Conservation (phyloP, 2,113 vertebrate genomes). For the Phrynosoma platyrhinos region DNA sequence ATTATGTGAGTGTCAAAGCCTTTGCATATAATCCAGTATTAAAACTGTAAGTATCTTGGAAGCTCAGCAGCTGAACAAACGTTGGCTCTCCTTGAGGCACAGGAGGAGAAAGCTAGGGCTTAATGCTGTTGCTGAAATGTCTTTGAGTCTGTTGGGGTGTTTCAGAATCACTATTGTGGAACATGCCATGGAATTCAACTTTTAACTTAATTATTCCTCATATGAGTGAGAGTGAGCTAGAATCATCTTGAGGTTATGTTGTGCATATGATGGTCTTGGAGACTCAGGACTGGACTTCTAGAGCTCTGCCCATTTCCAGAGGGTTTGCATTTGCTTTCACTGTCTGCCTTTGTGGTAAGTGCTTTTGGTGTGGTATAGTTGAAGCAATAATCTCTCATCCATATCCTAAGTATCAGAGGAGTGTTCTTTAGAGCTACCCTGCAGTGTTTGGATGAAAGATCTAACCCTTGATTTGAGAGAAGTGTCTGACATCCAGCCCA, state of each 20-base stretch:
- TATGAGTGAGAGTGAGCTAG: too few species aligned
- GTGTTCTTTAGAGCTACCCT: too few species aligned
- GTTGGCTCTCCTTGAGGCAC: not conserved
- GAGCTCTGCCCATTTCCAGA: too few species aligned
- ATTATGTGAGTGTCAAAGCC: not conserved
- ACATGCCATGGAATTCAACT: not conserved
- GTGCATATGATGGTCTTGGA: not conserved
- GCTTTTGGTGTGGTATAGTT: too few species aligned
- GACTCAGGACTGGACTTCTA: not conserved
- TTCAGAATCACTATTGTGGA: not conserved
- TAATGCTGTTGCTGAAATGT: not conserved
- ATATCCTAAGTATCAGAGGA: too few species aligned
- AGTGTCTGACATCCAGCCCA: too few species aligned
- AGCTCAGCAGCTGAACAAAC: not conserved
- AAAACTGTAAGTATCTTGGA: not conserved
- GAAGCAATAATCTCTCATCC: too few species aligned
- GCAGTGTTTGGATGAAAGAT: too few species aligned
- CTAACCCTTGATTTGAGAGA: too few species aligned
- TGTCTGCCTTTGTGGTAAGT: too few species aligned
- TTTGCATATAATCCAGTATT: not conserved
- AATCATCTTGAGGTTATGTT: not conserved
- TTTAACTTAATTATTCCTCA: too few species aligned
- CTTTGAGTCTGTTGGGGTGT: not conserved
- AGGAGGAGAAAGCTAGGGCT: not conserved
- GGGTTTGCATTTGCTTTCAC: too few species aligned